phyloP scores from a whole-genome alignment of 2,113 vertebrate species.

The Syngnathus floridae region DNA sequence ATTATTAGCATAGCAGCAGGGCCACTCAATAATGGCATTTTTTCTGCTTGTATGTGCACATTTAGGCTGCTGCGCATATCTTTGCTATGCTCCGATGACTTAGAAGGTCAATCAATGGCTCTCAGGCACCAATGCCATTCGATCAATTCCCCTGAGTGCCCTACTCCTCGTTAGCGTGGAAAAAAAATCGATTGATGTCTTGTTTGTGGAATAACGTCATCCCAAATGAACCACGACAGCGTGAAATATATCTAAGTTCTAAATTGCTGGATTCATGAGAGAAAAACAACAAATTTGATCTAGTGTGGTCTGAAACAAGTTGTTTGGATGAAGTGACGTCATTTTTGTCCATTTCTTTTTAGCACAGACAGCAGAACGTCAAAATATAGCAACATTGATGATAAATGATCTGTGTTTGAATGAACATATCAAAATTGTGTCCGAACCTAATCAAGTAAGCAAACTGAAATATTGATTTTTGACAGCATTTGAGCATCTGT shows the following conservation, averaged over 20 bases:
- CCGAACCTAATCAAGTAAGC: not conserved
- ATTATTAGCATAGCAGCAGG: not conserved
- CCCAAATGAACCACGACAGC: not conserved
- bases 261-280: not conserved
- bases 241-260: not conserved
- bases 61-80: constrained; percentile 7
- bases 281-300: not conserved
- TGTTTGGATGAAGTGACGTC: not conserved
- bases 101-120: constrained; percentile 42
- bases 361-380: too few species aligned
- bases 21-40: constrained; percentile 3
- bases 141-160: constrained; percentile 46
- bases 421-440: not conserved
- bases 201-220: constrained; percentile 1
- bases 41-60: constrained; percentile 2
- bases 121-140: constrained; percentile 39
- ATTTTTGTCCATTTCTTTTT: not conserved
- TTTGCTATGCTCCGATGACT: constrained; percentile 33
- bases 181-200: constrained; percentile 36
- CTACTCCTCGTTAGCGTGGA: constrained; percentile 39
- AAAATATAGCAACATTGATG: not conserved
- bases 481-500: constrained; percentile 15
- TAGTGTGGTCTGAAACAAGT: not conserved
- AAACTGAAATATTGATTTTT: not conserved
- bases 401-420: not conserved